A percentile compares a stretch with the other conserved stretches of the same genome.
phyloP scores from a whole-genome alignment of 2,888 invertebrate species.

The Autographa pulchrina region DNA sequence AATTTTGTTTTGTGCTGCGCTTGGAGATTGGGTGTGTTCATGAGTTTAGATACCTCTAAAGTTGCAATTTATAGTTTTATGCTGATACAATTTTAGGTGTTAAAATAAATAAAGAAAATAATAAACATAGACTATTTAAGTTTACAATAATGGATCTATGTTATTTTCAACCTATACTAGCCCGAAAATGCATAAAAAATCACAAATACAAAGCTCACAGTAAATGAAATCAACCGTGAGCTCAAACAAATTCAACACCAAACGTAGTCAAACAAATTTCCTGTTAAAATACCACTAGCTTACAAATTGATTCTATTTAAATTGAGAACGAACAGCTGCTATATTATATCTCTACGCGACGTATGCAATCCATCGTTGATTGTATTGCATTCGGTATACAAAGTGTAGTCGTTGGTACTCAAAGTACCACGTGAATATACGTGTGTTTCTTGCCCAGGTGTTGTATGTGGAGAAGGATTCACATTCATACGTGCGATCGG shows the following conservation, averaged over 20 bases:
- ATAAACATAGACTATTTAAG: no score
- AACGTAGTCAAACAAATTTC: neutral
- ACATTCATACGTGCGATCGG: constrained; percentile 92
- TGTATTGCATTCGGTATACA: constrained; percentile 42
- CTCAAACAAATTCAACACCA: constrained; percentile 11
- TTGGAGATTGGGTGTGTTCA: neutral
- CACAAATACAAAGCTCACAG: neutral
- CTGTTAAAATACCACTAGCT: constrained; percentile 5
- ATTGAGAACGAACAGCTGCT: constrained; percentile 36
- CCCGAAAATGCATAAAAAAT: no score
- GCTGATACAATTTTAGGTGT: neutral
- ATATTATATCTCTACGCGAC: constrained; percentile 30
- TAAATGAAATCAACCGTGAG: constrained; percentile 3
- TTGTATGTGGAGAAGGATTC: constrained; percentile 93
- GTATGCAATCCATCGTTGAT: constrained; percentile 42
- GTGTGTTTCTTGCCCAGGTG: constrained; percentile 84
- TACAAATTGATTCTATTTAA: constrained; percentile 34
- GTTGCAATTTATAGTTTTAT: neutral
- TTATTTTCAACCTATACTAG: no score
- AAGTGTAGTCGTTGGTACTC: constrained; percentile 28
- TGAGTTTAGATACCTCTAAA: neutral
- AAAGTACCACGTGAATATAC: neutral
- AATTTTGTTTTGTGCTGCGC: constrained; percentile 40
- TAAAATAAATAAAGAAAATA: no score
- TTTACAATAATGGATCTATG: no score